Percentiles rank a stretch among this genome's conserved stretches.
Evolutionary conservation across 2,888 invertebrate genomes (phyloP).

Genomic region (Anodontia alba): DNA sequence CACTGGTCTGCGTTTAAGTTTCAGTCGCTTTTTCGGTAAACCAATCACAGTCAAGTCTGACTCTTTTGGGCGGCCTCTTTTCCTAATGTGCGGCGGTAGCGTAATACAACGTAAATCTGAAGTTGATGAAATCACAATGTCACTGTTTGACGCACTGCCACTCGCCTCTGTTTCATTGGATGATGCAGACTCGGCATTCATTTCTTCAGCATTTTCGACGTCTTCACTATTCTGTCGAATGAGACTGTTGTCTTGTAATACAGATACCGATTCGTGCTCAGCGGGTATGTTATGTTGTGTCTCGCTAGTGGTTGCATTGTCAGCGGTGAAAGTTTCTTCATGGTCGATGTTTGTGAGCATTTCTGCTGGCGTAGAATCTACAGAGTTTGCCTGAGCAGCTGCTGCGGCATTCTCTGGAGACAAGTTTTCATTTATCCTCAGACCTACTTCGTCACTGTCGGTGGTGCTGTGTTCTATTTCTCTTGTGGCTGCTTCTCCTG

Average conservation of each 20-base stretch:
- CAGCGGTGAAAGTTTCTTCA: not conserved
- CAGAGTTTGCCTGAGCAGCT: not conserved
- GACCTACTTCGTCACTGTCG: not conserved
- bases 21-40: constrained; percentile 14
- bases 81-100: too few species aligned
- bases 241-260: not conserved
- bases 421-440: not conserved
- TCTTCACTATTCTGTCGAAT: not conserved
- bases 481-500: not conserved
- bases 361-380: not conserved
- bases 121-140: not conserved
- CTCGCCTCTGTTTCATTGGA: not conserved
- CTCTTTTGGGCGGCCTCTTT: too few species aligned
- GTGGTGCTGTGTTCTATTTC: not conserved
- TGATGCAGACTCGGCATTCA: not conserved
- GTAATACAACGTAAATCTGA: too few species aligned
- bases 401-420: not conserved
- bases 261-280: not conserved
- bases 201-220: too few species aligned
- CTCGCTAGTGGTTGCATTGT: not conserved
- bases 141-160: not conserved
- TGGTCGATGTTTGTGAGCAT: not conserved
- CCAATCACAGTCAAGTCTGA: too few species aligned
- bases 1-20: not conserved
- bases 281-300: not conserved